Evolutionary conservation across 1,140 invertebrate genomes (phyloP).

Genomic region (Orussus abietinus): DNA sequence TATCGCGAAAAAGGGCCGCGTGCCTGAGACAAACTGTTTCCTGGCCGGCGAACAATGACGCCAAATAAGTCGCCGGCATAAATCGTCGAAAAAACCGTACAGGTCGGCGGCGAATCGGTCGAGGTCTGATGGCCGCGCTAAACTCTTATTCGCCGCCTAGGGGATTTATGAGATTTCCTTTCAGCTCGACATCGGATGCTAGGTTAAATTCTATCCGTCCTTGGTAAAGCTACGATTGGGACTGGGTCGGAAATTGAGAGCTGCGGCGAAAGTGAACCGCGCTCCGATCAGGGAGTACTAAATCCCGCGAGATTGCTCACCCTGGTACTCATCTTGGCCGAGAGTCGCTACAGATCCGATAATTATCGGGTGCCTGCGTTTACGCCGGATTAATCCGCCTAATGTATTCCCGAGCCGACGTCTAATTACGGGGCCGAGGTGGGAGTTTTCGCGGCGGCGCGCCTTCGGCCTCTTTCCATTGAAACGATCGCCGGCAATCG

Average conservation of each 20-base stretch:
- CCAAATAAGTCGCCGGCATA: constrained; percentile 29
- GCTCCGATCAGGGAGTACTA: constrained; percentile 21
- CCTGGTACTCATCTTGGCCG: constrained; percentile 17
- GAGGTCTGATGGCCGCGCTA: constrained; percentile 16
- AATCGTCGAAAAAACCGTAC: constrained; percentile 18
- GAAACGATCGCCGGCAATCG: constrained; percentile 18
- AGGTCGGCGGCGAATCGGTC: constrained; percentile 7
- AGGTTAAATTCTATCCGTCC: too few relatives aligned
- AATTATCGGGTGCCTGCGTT: constrained; percentile 21
- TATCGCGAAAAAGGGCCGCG: constrained; percentile 32
- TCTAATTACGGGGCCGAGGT: constrained; percentile 24
- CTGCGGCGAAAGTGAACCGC: too few relatives aligned
- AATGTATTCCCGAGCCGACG: constrained; percentile 27
- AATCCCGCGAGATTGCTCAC: constrained; percentile 29
- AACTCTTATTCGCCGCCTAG: constrained; percentile 22
- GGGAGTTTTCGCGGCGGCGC: constrained; percentile 13
- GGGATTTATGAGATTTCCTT: too few relatives aligned
- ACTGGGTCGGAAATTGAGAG: too few relatives aligned
- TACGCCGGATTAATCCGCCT: constrained; percentile 26
- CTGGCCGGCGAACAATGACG: constrained; percentile 29
- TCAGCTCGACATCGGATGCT: too few relatives aligned
- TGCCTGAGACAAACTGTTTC: constrained; percentile 28
- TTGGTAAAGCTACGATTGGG: too few relatives aligned
- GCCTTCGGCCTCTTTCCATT: neutral
- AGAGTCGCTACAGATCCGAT: constrained; percentile 6